Evolutionary conservation across 2,797 vertebrate genomes (phyloP), one percentile per base, ranked within the genome.

Genomic region (Xenopus petersii): DNA sequence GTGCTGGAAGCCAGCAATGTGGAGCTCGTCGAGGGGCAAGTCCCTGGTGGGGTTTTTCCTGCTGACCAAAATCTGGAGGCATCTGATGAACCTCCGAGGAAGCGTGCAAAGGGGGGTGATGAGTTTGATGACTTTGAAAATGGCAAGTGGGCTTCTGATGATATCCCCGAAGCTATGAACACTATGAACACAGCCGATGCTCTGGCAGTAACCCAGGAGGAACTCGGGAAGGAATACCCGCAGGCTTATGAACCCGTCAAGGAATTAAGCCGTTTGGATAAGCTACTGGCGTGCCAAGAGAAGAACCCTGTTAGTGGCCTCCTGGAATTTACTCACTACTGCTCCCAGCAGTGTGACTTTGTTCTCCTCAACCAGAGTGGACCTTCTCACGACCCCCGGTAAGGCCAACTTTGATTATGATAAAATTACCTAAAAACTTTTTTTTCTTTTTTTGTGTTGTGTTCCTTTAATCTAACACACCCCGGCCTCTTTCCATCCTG

Each of bases 381-480:
- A 80, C 97, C 97, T 0, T 96, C 95, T 1, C 97, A 99, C 0
- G 95, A 98, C 58, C 97, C 97, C 42, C 90, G 97, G 97, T 98
- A 64, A 16, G 16, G n/a, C 4, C 26, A 30, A 30, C 26, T 4
- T 30, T 30, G 26, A 30, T 30, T 30, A 30, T 30, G 4, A 30
- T 30, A 21, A 21, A 21, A 21, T 21, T 21, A 1, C 21, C 21
- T 21, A 21, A 21, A 21, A 21, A 21, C 21, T 1, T 1, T 21
- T 21, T 21, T 21, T 21, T 1, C 1, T 21, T 21, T 21, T 21
- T 21, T 21, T 1, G 21, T 21, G 21, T 21, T 21, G 21, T 21
- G 21, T 21, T 21, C 21, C 21, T 30, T 30, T 30, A 30, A 4
- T 30, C 36, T 42, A 42, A 42, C 36, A 42, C 36, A 42, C 36